phyloP scores from a whole-genome alignment of 1,140 invertebrate genomes.

The Oncopeltus fasciatus region DNA sequence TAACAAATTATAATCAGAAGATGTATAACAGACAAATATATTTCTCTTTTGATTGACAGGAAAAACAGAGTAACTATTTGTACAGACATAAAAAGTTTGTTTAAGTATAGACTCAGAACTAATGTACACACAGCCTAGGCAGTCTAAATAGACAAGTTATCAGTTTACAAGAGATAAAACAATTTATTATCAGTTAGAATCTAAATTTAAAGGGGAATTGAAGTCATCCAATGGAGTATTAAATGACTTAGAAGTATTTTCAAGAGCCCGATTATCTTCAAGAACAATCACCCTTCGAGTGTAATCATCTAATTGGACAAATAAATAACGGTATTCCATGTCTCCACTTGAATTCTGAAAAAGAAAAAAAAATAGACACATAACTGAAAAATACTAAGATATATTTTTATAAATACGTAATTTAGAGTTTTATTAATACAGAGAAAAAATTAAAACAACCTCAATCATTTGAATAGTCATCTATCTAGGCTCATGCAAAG shows the following conservation, averaged over 20 bases:
- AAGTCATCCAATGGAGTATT: constrained; percentile 1
- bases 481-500: background rate
- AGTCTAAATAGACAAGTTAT: background rate
- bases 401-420: constrained; percentile 14
- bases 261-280: constrained; percentile 47
- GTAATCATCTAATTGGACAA: constrained; percentile 61
- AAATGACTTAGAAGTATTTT: constrained; percentile 11
- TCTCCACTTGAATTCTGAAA: constrained; percentile 56
- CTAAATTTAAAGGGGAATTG: background rate
- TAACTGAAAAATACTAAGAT: constrained; percentile 1
- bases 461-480: no score
- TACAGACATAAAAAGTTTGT: no score
- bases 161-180: background rate
- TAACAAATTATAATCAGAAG: no score
- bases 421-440: no score
- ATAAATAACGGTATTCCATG: constrained; percentile 67
- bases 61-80: no score
- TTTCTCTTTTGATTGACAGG: no score
- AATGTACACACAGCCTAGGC: background rate
- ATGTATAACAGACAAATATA: no score
- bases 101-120: no score
- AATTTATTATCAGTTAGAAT: background rate
- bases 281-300: constrained; percentile 52
- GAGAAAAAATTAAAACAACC: no score
- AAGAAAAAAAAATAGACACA: constrained; percentile 11